Evolutionary conservation across 2,888 invertebrate species (phyloP).

Genomic region (Plemyria rubiginata): DNA sequence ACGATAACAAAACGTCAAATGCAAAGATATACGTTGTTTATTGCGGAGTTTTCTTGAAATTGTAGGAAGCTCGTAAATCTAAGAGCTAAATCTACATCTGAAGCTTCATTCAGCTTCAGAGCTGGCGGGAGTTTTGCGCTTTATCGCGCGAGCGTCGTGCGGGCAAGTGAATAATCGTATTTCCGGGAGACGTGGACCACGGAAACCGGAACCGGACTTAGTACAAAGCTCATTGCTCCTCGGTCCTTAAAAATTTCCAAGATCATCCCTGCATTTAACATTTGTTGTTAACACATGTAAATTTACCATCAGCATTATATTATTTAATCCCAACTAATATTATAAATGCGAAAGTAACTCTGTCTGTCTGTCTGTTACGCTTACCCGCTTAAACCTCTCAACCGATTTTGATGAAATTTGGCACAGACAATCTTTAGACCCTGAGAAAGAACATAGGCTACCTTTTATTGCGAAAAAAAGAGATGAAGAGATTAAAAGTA

Average conservation of each 20-base stretch:
- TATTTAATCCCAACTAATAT: too few relatives aligned
- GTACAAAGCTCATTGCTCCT: slow-evolving; percentile 11
- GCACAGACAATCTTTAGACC: too few relatives aligned
- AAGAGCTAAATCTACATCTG: slow-evolving; percentile 49
- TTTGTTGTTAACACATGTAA: background rate
- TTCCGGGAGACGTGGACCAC: slow-evolving; percentile 37
- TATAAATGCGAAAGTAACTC: too few relatives aligned
- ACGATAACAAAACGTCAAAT: slow-evolving; percentile 13
- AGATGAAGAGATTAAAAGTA: too few relatives aligned
- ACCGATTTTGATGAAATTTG: too few relatives aligned
- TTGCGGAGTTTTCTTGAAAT: slow-evolving; percentile 23
- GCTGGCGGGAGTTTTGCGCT: slow-evolving; percentile 36
- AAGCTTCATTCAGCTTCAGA: slow-evolving; percentile 18
- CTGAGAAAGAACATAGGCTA: too few relatives aligned
- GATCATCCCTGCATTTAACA: background rate
- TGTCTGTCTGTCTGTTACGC: too few relatives aligned
- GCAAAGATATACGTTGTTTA: slow-evolving; percentile 8
- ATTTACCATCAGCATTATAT: too few relatives aligned
- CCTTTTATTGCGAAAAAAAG: too few relatives aligned
- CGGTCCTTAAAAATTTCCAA: background rate
- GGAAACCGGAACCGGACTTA: slow-evolving; percentile 24
- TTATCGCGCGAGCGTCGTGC: slow-evolving; percentile 34
- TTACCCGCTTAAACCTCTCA: too few relatives aligned
- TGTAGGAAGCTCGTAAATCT: slow-evolving; percentile 47
- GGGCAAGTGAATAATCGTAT: slow-evolving; percentile 53